These are phyloP conservation scores for Bovichtus variegatus DNA, from an alignment of 2,797 vertebrate species.

Conservation along the genomic window DNA sequence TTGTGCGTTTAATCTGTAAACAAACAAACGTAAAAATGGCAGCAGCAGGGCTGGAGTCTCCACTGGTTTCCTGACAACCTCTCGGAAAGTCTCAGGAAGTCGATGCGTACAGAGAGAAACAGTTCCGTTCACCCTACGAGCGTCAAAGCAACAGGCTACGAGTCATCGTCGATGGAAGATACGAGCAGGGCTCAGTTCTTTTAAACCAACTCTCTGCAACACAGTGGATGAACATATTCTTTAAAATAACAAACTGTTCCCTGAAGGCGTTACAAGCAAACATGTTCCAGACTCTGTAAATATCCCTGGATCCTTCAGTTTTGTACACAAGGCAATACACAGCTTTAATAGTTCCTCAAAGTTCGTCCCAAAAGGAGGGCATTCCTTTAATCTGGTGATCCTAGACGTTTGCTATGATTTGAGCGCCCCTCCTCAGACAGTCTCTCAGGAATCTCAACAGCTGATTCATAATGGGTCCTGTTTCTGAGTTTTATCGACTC, in stretches of 20 bases:
- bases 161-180: too few species aligned
- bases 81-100: not conserved
- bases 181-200: not conserved
- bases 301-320: not conserved
- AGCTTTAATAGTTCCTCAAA: slow-evolving; percentile 37
- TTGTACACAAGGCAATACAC: not conserved
- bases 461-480: slow-evolving; percentile 61
- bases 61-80: not conserved
- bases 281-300: not conserved
- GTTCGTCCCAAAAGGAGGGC: slow-evolving; percentile 28
- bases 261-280: not conserved
- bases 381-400: slow-evolving; percentile 55
- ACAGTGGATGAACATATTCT: not conserved
- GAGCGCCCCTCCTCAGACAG: slow-evolving; percentile 25
- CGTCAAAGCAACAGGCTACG: too few species aligned
- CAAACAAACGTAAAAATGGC: not conserved
- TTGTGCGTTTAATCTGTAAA: not conserved
- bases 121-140: too few species aligned
- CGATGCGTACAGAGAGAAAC: not conserved
- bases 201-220: not conserved
- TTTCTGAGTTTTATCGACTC: slow-evolving; percentile 62
- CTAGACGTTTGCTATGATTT: slow-evolving; percentile 37
- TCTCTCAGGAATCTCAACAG: slow-evolving; percentile 57
- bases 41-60: not conserved
- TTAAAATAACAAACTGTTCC: not conserved